Evolutionary conservation across 2,113 vertebrate genomes (phyloP), one percentile per base, ranked within the genome.

Genomic region (Syngnathoides biaculeatus): DNA sequence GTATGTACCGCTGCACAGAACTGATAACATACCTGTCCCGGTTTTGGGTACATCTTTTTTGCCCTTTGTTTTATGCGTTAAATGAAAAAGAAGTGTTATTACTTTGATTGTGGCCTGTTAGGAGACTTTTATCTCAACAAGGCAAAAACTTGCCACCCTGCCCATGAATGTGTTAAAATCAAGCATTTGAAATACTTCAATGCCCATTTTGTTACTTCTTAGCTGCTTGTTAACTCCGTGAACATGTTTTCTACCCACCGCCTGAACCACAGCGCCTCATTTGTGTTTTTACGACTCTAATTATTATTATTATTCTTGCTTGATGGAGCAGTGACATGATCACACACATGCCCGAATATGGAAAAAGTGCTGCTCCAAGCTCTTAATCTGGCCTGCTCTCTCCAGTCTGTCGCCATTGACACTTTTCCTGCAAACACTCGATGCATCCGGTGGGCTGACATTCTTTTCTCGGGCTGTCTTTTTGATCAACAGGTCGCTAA

Each of bases 341-440:
- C 38, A 40, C 30, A 35, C 30, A 35, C 30, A 35, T 6, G n/a
- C 48, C 5, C 48, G 10, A 19, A 19, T 20, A 19, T 20, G 22
- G 20, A 52, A 20, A 19, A 8, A 52, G 55, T 2, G 27, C 55
- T 40, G 12, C 27, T 43, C 45, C 15, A 7, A 63, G 26, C 59
- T 64, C 45, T 60, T 78, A 79, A 83, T 75, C 72, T 52, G 0
- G 53, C 38, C 65, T 64, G 71, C 38, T 22, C 72, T 57, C 70
- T 48, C 2, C 43, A 52, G 22, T 68, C 73, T 17, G 27, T 8
- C 63, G 74, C 61, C 56, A 12, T 59, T 83, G 38, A 14, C 73
- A 82, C 71, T 79, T 68, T 81, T 75, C 78, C 77, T 78, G 55
- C 26, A 48, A 64, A 75, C 72, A 67, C 67, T 80, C 69, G 26